Conservation (phyloP, 2,797 vertebrate genomes). For the Pseudomugil tenellus region DNA sequence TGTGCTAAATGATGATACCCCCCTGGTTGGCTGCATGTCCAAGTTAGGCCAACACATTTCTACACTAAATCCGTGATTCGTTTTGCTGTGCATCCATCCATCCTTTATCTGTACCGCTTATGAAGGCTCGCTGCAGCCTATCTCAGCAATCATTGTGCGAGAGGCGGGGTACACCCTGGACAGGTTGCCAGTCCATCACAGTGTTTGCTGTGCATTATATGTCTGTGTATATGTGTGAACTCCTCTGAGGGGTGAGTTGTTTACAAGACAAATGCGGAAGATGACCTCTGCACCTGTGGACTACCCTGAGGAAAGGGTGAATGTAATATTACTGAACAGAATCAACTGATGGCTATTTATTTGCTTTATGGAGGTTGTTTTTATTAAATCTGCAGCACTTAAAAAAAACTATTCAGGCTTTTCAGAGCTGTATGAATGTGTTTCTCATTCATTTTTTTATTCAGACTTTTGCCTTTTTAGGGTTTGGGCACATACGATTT, state of each 20-base stretch:
- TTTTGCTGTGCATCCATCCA: not conserved
- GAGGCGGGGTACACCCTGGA: too few species aligned
- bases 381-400: not conserved
- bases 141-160: too few species aligned
- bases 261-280: constrained; percentile 2
- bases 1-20: not conserved
- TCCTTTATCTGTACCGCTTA: too few species aligned
- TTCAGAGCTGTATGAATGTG: too few species aligned
- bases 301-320: not conserved
- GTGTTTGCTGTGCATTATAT: too few species aligned
- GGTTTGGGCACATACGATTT: too few species aligned
- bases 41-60: not conserved
- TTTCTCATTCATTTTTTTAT: too few species aligned
- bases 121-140: too few species aligned
- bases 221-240: constrained; percentile 10
- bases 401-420: too few species aligned
- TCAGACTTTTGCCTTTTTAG: too few species aligned
- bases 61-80: not conserved
- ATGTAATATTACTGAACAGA: not conserved
- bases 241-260: constrained; percentile 29
- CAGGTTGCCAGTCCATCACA: too few species aligned
- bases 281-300: not conserved
- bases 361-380: not conserved
- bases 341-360: not conserved
- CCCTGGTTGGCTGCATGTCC: not conserved